Conservation (phyloP, 2,113 vertebrate genomes). For the Sylvilagus bachmani region DNA sequence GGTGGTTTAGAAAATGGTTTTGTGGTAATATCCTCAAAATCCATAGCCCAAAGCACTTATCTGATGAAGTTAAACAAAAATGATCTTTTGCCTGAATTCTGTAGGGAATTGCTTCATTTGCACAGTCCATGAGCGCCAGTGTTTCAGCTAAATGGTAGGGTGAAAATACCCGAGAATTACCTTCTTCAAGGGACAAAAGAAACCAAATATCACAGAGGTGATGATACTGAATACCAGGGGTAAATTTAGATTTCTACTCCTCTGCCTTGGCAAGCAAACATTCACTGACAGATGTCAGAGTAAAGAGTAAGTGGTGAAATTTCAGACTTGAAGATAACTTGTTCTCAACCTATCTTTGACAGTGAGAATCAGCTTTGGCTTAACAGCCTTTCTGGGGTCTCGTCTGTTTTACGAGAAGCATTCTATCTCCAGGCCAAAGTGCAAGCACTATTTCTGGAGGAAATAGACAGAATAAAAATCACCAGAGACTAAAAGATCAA, state of each 20-base stretch:
- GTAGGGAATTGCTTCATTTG: neutral
- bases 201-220: neutral
- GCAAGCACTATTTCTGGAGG: neutral
- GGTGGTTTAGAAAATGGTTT: slow-evolving; percentile 41
- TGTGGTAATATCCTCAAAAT: slow-evolving; percentile 48
- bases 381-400: slow-evolving; percentile 18
- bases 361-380: neutral
- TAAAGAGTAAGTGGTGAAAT: slow-evolving; percentile 26
- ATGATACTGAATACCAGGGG: neutral
- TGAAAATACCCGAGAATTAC: neutral
- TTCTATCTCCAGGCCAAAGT: neutral
- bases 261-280: neutral
- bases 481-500: neutral
- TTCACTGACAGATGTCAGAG: neutral
- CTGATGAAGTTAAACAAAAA: slow-evolving; percentile 58
- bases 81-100: neutral
- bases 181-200: slow-evolving; percentile 8
- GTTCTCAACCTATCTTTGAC: neutral
- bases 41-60: neutral
- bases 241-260: neutral
- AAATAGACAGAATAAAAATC: neutral
- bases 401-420: neutral
- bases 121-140: neutral
- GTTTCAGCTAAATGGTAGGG: neutral
- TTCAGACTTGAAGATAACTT: neutral